phyloP scores from a whole-genome alignment of 1,140 invertebrate species.

The Orussus abietinus region DNA sequence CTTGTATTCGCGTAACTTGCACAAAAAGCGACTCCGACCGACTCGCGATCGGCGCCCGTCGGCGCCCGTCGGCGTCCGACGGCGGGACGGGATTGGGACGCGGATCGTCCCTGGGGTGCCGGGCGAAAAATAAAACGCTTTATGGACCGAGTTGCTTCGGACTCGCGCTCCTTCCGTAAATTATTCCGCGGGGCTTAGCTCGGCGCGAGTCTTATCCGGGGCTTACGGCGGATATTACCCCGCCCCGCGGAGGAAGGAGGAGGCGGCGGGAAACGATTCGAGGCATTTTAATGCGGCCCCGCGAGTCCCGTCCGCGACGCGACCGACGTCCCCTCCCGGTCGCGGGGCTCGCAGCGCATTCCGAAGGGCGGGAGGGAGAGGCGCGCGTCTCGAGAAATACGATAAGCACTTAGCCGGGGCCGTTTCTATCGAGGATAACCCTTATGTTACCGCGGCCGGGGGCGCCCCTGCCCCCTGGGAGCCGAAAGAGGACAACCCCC shows the following conservation, averaged over 20 bases:
- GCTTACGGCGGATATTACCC: slow-evolving; percentile 32
- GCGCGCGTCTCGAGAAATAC: slow-evolving; percentile 40
- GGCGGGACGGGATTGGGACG: not conserved
- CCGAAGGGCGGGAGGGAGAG: slow-evolving; percentile 19
- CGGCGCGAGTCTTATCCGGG: slow-evolving; percentile 21
- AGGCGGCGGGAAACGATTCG: slow-evolving; percentile 30
- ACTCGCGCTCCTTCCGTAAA: slow-evolving; percentile 16
- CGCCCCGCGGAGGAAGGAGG: slow-evolving; percentile 5
- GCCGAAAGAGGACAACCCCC: slow-evolving; percentile 35
- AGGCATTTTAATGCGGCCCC: slow-evolving; percentile 36
- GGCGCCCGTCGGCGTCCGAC: not conserved
- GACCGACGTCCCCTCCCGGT: slow-evolving; percentile 12
- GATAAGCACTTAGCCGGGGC: slow-evolving; percentile 50
- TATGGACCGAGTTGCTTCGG: slow-evolving; percentile 22
- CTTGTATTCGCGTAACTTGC: slow-evolving; percentile 40
- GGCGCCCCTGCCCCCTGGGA: slow-evolving; percentile 23
- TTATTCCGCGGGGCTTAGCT: slow-evolving; percentile 13
- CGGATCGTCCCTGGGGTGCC: not conserved
- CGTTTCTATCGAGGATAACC: slow-evolving; percentile 54
- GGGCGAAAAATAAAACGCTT: slow-evolving; percentile 6
- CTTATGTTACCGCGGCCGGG: slow-evolving; percentile 39
- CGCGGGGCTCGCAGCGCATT: slow-evolving; percentile 22
- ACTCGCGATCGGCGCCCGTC: not conserved
- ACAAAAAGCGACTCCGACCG: slow-evolving; percentile 19
- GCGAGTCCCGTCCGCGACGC: slow-evolving; percentile 20